Conservation (phyloP, 1,140 invertebrate genomes). For the Sitobion miscanthi region DNA sequence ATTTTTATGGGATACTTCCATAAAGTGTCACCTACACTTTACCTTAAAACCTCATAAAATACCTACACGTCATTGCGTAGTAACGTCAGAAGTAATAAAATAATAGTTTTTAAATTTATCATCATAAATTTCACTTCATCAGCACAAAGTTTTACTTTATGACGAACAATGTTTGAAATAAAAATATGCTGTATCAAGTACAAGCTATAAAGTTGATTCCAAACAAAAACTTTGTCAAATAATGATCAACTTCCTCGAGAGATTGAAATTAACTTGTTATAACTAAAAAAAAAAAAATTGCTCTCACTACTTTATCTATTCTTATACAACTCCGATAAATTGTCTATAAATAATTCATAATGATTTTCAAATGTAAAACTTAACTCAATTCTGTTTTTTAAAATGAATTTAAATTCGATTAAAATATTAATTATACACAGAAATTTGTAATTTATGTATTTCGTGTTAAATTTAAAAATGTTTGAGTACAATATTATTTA, state of each 20-base stretch:
- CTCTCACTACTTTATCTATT: not conserved
- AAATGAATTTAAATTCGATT: not conserved
- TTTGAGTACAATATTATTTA: too few relatives aligned
- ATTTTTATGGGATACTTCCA: constrained; percentile 1
- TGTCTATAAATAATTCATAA: not conserved
- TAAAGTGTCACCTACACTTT: not conserved
- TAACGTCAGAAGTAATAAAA: not conserved
- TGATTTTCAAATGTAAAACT: not conserved
- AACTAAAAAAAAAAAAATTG: not conserved
- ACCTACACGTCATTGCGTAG: not conserved
- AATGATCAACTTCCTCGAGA: not conserved
- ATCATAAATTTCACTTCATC: not conserved
- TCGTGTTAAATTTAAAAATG: not conserved
- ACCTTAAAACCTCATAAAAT: not conserved
- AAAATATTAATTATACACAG: not conserved
- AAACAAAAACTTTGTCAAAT: not conserved
- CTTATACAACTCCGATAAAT: not conserved
- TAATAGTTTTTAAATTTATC: constrained; percentile 13
- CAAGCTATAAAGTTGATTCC: not conserved
- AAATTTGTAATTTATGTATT: not conserved
- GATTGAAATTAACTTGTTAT: not conserved
- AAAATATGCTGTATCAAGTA: not conserved
- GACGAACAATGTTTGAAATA: not conserved
- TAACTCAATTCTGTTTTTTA: not conserved
- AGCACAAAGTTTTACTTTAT: not conserved